Evolutionary conservation across 92 coral and sea anemone species (phyloP).

Genomic region (Pocillopora grandis): DNA sequence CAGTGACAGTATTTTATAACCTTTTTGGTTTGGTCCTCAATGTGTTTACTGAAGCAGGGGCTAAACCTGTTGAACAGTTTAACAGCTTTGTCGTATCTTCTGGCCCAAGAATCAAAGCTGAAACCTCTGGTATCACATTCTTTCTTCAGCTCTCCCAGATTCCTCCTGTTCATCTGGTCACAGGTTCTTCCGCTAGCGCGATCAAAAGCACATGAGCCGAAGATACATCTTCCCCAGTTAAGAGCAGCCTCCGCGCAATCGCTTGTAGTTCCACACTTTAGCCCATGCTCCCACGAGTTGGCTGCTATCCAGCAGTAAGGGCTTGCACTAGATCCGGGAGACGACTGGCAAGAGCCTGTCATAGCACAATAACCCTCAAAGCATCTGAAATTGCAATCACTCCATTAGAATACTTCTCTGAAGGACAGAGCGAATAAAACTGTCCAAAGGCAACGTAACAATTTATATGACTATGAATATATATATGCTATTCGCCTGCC

Average conservation of each 20-base stretch:
- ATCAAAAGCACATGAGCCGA: no score
- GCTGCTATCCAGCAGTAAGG: slow-evolving; percentile 45
- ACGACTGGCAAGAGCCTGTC: slow-evolving; percentile 17
- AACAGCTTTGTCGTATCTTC: not conserved
- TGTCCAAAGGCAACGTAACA: no score
- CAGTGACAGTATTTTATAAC: slow-evolving; percentile 54
- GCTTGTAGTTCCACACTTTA: slow-evolving; percentile 26
- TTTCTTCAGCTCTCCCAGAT: slow-evolving; percentile 1
- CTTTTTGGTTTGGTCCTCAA: slow-evolving; percentile 9
- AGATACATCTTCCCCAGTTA: slow-evolving; percentile 36
- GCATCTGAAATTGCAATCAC: not conserved
- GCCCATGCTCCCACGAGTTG: not conserved
- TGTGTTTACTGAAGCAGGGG: slow-evolving; percentile 16
- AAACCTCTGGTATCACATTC: slow-evolving; percentile 36
- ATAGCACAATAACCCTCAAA: slow-evolving; percentile 43
- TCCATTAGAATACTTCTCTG: no score
- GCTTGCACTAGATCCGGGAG: slow-evolving; percentile 18
- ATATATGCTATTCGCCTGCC: no score
- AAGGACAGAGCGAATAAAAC: no score
- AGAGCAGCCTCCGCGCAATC: slow-evolving; percentile 44
- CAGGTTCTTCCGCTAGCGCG: no score
- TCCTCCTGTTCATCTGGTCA: not conserved
- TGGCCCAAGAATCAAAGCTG: slow-evolving; percentile 41
- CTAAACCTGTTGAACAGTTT: slow-evolving; percentile 36
- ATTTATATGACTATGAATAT: no score